These are phyloP conservation scores for Jacana jacana DNA, from an alignment of 2,113 vertebrate species.

Conservation along the genomic window DNA sequence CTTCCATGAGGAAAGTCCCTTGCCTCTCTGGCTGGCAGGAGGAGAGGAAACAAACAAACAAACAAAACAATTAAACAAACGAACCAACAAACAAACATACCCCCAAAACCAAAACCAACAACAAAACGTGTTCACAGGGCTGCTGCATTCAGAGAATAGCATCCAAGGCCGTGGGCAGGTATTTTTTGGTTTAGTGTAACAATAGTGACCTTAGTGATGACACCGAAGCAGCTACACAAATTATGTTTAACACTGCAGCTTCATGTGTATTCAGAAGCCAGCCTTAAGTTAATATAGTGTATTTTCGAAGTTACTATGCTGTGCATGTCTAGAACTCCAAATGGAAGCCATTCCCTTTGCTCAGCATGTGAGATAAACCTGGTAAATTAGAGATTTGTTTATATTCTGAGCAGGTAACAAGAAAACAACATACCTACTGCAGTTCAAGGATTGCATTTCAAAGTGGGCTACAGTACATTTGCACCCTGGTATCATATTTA, in stretches of 20 bases:
- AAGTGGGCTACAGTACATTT: not conserved
- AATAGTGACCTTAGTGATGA: not conserved
- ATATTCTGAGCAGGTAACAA: constrained; percentile 52
- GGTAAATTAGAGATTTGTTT: constrained; percentile 44
- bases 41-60: not conserved
- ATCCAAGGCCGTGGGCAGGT: fast-evolving
- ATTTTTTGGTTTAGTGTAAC: not conserved
- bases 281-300: not conserved
- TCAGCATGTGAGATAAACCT: not conserved
- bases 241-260: not conserved
- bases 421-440: not conserved
- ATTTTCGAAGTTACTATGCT: not conserved
- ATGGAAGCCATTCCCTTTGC: constrained; percentile 16
- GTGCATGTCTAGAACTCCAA: constrained; percentile 4
- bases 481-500: not conserved
- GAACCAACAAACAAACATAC: too few species aligned
- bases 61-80: too few species aligned
- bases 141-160: not conserved
- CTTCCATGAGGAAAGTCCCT: not conserved
- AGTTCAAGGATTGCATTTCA: constrained; percentile 4
- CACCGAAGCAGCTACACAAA: not conserved
- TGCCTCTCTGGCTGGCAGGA: not conserved
- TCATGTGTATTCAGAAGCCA: constrained; percentile 15
- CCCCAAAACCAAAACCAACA: not conserved
- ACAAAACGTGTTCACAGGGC: not conserved